Evolutionary conservation across 1,140 invertebrate genomes (phyloP).

Genomic region (Tetramorium parvispinum): DNA sequence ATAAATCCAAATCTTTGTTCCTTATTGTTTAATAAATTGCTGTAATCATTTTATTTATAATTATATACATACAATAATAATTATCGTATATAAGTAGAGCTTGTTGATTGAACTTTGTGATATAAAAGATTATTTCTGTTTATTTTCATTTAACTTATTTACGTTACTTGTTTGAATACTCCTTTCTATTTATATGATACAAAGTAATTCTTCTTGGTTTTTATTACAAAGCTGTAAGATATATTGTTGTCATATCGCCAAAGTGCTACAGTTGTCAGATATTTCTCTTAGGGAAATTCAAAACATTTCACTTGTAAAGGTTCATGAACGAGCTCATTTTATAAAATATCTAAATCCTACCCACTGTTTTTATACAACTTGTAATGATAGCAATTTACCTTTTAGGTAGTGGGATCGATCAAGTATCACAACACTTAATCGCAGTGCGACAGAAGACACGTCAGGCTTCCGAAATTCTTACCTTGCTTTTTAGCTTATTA

Average conservation of each 20-base stretch:
- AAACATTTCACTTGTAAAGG: constrained; percentile 22
- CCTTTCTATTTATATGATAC: background rate
- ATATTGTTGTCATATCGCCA: background rate
- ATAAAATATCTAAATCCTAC: constrained; percentile 5
- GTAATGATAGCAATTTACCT: constrained; percentile 61
- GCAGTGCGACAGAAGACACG: constrained; percentile 48
- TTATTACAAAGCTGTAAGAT: constrained; percentile 11
- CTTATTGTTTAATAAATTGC: background rate
- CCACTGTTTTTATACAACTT: constrained; percentile 37
- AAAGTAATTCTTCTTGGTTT: background rate
- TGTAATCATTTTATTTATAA: background rate
- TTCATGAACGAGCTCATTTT: constrained; percentile 36
- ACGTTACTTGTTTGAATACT: background rate
- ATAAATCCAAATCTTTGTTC: background rate
- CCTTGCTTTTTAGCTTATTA: background rate
- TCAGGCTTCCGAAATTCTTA: constrained; percentile 46
- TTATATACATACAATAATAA: background rate
- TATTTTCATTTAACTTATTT: background rate
- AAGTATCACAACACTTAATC: constrained; percentile 52
- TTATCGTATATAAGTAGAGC: background rate
- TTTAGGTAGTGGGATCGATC: constrained; percentile 51
- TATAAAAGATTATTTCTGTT: background rate
- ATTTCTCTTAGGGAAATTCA: background rate
- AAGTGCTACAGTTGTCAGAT: background rate
- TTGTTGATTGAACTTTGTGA: background rate